Evolutionary conservation across 2,888 invertebrate genomes (phyloP).

Genomic region (Lasioglossum morio): DNA sequence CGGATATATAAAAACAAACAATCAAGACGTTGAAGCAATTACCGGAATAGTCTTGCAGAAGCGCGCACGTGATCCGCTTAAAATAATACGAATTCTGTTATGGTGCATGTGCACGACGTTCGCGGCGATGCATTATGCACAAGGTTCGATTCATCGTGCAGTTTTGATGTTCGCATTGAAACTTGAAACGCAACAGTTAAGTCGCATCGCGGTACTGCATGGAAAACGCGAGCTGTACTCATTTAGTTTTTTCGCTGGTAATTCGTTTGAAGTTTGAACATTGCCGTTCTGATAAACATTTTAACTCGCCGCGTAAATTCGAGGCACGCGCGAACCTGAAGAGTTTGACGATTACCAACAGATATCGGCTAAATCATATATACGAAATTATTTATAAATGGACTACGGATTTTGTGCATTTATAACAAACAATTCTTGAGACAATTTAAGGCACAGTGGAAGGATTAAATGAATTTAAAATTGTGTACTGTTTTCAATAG

Average conservation of each 20-base stretch:
- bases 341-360: background rate
- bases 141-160: conserved; percentile 14
- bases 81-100: conserved; percentile 49
- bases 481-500: background rate
- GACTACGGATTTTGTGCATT: background rate
- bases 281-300: background rate
- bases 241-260: background rate
- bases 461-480: background rate
- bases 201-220: background rate
- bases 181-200: conserved; percentile 29
- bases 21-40: conserved; percentile 41
- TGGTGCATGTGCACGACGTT: conserved; percentile 16
- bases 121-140: conserved; percentile 56
- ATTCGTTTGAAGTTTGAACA: background rate
- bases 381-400: background rate
- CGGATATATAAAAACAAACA: conserved; percentile 32
- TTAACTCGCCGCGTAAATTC: background rate
- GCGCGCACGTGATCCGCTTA: conserved; percentile 50
- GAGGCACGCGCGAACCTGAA: background rate
- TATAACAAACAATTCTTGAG: background rate
- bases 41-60: conserved; percentile 25
- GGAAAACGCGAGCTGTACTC: background rate
- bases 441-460: background rate
- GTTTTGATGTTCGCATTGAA: conserved; percentile 5
- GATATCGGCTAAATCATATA: background rate